Conservation (phyloP, 2,797 vertebrate genomes). For the Phoebastria nigripes region DNA sequence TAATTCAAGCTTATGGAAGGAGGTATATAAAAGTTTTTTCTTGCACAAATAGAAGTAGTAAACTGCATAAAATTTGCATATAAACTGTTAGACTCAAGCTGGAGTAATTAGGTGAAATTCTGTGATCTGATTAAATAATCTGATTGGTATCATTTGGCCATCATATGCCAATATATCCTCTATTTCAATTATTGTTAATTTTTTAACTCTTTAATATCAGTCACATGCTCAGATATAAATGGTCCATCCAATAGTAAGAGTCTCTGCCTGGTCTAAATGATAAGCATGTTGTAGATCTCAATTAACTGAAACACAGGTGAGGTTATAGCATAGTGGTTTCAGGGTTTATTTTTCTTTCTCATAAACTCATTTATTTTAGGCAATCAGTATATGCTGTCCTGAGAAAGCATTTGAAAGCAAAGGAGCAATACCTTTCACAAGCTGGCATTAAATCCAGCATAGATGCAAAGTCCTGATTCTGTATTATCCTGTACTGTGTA, state of each 20-base stretch:
- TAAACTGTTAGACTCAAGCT: background rate
- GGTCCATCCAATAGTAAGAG: background rate
- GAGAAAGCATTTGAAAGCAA: slow-evolving; percentile 3
- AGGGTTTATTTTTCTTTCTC: background rate
- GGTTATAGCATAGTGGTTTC: background rate
- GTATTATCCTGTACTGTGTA: background rate
- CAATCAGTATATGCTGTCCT: background rate
- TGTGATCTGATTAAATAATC: background rate
- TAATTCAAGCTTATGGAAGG: background rate
- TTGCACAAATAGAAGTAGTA: background rate
- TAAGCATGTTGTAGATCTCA: background rate
- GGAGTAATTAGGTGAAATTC: background rate
- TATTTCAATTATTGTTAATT: background rate
- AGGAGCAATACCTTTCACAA: background rate
- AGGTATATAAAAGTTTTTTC: background rate
- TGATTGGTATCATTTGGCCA: background rate
- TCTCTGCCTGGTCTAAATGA: background rate
- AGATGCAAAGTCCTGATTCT: background rate
- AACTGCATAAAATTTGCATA: background rate
- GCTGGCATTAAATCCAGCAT: background rate
- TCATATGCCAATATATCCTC: background rate
- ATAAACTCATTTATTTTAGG: background rate
- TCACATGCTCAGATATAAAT: background rate
- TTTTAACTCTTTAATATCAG: background rate
- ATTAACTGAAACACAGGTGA: background rate